phyloP scores from a whole-genome alignment of 2,113 vertebrate species.

The Ursus arctos region DNA sequence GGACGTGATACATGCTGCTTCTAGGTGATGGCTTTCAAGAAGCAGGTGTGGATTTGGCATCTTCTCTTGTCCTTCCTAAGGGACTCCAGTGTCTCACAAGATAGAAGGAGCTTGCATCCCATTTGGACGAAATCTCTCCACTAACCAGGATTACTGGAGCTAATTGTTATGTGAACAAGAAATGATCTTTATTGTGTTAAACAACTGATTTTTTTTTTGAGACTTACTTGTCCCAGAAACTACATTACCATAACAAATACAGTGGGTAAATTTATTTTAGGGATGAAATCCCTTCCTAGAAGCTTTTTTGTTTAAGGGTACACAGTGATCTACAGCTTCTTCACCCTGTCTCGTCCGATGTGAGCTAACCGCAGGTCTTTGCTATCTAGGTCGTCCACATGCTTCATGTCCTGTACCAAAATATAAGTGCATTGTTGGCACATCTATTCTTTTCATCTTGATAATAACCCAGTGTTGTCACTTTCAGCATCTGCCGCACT shows the following conservation, averaged over 20 bases:
- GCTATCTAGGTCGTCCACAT: not conserved
- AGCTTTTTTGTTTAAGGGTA: not conserved
- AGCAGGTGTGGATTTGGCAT: not conserved
- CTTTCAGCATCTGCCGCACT: not conserved
- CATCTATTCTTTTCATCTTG: not conserved
- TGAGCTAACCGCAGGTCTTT: not conserved
- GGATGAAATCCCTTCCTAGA: not conserved
- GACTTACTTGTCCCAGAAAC: not conserved
- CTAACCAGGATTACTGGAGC: not conserved
- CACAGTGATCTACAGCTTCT: not conserved
- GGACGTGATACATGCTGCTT: not conserved
- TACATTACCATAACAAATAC: not conserved
- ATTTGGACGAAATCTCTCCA: not conserved
- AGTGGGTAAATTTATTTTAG: not conserved
- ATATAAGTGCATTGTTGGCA: not conserved
- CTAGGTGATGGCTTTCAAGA: not conserved
- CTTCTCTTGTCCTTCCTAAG: not conserved
- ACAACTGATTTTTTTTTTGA: not conserved
- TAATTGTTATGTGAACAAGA: not conserved
- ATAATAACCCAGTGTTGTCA: not conserved
- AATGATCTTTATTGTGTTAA: not conserved
- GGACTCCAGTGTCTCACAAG: not conserved
- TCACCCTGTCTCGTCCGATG: not conserved
- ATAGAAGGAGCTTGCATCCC: not conserved
- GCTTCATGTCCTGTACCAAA: not conserved